These are phyloP conservation scores for Microctonus hyperodae DNA, from an alignment of 2,888 invertebrate genomes.

Conservation along the genomic window DNA sequence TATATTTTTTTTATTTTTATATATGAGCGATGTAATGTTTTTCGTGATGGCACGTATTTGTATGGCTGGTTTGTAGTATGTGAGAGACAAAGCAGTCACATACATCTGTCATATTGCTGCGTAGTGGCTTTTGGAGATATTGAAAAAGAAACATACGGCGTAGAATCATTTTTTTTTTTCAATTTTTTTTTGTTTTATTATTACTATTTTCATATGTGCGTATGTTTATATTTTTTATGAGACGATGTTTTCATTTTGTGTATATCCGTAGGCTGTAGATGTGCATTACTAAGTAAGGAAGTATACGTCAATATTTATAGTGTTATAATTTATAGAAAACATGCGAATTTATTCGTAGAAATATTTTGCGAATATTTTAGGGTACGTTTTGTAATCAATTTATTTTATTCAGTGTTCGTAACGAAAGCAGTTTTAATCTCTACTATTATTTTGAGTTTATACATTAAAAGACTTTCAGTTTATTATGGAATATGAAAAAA, in stretches of 20 bases:
- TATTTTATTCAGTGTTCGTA: too few species aligned
- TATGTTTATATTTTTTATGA: neutral
- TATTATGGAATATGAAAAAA: too few species aligned
- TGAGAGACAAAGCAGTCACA: constrained; percentile 19
- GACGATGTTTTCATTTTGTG: constrained; percentile 40
- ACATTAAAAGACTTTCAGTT: neutral
- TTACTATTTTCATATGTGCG: too few species aligned
- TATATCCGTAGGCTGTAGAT: constrained; percentile 7
- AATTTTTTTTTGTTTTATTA: too few species aligned
- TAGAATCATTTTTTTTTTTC: neutral
- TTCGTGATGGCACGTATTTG: constrained; percentile 41
- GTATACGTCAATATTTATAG: constrained; percentile 21
- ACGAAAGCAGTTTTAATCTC: too few species aligned
- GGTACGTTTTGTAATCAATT: too few species aligned
- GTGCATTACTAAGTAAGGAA: constrained; percentile 26
- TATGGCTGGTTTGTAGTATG: constrained; percentile 28
- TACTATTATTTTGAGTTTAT: too few species aligned
- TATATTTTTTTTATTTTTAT: neutral
- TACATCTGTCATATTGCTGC: constrained; percentile 40
- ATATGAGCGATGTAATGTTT: constrained; percentile 21
- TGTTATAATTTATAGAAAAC: neutral
- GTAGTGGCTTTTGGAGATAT: constrained; percentile 34
- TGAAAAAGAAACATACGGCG: constrained; percentile 37
- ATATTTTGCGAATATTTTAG: too few species aligned
- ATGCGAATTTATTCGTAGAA: too few species aligned